A percentile compares a stretch with the other conserved stretches of the same genome.
These are phyloP conservation scores for Pseudomyrmex pallidus DNA, from an alignment of 1,140 invertebrate species.

Conservation along the genomic window DNA sequence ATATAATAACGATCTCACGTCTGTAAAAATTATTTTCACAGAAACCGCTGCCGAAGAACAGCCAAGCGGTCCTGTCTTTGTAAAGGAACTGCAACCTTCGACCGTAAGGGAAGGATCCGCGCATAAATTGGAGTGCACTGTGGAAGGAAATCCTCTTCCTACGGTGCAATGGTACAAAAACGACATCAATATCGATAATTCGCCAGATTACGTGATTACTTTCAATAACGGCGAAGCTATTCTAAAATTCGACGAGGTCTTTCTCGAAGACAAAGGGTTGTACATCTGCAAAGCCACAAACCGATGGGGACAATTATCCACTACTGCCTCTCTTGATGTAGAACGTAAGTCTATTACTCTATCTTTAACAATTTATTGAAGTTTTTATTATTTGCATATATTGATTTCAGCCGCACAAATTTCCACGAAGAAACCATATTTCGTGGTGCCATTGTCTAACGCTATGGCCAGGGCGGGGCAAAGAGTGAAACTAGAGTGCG, in stretches of 20 bases:
- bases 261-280: constrained; percentile 87
- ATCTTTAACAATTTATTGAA: not conserved
- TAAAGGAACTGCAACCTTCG: constrained; percentile 87
- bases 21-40: constrained; percentile 86
- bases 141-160: constrained; percentile 91
- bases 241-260: constrained; percentile 87
- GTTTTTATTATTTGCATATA: not conserved
- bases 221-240: constrained; percentile 89
- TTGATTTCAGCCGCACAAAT: constrained; percentile 84
- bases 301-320: constrained; percentile 88
- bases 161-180: constrained; percentile 93
- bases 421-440: constrained; percentile 84
- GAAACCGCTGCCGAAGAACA: constrained; percentile 84
- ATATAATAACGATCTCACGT: not conserved
- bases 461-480: constrained; percentile 88
- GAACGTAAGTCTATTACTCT: constrained; percentile 81
- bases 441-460: constrained; percentile 86
- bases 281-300: constrained; percentile 91
- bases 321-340: constrained; percentile 84
- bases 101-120: constrained; percentile 88
- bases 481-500: constrained; percentile 89
- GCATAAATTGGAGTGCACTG: constrained; percentile 89
- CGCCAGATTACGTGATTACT: constrained; percentile 89
- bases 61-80: constrained; percentile 88
- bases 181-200: constrained; percentile 90